Conservation (phyloP, 2,797 vertebrate species). For the Odontamblyopus rebecca region DNA sequence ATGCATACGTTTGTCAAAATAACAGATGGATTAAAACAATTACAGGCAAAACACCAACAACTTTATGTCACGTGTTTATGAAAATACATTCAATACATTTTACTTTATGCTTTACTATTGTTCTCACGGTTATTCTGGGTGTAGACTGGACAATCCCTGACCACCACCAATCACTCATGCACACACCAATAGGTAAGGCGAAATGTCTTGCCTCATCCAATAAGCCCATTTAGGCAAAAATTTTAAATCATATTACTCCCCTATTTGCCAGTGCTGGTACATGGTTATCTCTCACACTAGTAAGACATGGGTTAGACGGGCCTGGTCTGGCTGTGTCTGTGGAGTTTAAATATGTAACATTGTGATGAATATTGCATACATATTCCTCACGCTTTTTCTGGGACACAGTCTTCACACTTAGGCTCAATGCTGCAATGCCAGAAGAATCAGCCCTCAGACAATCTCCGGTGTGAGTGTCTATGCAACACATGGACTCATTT, state of each 20-base stretch:
- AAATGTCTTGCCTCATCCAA: no score
- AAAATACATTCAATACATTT: neutral
- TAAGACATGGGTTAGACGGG: slow-evolving; percentile 35
- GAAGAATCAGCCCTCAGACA: neutral
- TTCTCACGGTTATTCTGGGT: no score
- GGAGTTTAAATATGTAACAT: slow-evolving; percentile 58
- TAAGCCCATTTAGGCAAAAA: neutral
- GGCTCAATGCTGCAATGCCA: neutral
- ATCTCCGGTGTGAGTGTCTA: slow-evolving; percentile 21
- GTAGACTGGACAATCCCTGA: no score
- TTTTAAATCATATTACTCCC: neutral
- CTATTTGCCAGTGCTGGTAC: neutral
- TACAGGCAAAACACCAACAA: no score
- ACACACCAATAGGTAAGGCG: no score
- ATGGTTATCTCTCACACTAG: slow-evolving; percentile 32
- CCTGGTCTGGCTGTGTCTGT: slow-evolving; percentile 26
- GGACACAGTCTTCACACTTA: slow-evolving; percentile 38
- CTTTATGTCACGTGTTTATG: neutral
- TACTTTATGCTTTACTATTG: no score
- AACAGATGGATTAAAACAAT: no score
- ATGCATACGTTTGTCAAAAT: no score
- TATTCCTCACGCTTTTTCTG: slow-evolving; percentile 55
- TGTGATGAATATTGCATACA: slow-evolving; percentile 63
- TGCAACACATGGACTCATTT: neutral
- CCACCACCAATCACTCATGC: no score